phyloP scores from a whole-genome alignment of 2,113 vertebrate species.

The Hippopotamus amphibius region DNA sequence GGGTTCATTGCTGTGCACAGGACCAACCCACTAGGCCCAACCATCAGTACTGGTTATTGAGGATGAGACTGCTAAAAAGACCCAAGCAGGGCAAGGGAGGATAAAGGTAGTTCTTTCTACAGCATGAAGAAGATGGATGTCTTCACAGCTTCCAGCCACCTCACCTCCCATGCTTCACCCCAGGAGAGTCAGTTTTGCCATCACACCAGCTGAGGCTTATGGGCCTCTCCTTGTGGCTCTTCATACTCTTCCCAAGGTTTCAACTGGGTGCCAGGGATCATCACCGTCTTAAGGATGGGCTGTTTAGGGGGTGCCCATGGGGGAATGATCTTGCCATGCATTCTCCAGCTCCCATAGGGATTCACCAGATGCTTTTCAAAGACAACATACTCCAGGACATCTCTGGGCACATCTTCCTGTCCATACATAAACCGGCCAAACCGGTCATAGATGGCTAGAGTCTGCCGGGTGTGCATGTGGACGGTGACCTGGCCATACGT shows the following conservation, averaged over 20 bases:
- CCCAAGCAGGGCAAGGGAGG: neutral
- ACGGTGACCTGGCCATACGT: conserved; percentile 95
- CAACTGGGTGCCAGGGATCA: conserved; percentile 91
- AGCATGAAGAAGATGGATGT: neutral
- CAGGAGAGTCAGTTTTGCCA: conserved; percentile 69
- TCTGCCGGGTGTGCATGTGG: conserved; percentile 95
- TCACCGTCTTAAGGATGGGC: conserved; percentile 93
- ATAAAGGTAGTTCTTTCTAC: neutral
- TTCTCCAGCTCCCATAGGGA: conserved; percentile 87
- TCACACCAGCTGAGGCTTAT: conserved; percentile 82
- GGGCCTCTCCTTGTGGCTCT: conserved; percentile 78
- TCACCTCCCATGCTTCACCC: neutral
- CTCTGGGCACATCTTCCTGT: conserved; percentile 91
- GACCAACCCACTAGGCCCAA: neutral
- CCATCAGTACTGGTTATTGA: neutral
- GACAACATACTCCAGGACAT: conserved; percentile 96
- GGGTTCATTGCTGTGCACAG: neutral
- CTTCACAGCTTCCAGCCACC: neutral
- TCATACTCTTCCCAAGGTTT: conserved; percentile 89
- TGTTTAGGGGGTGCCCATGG: conserved; percentile 92
- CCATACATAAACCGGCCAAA: conserved; percentile 96
- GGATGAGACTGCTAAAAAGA: neutral
- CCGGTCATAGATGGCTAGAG: conserved; percentile 95
- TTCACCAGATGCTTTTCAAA: conserved; percentile 94
- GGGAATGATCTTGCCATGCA: conserved; percentile 89